Evolutionary conservation across 1,140 invertebrate genomes (phyloP), one percentile per base, ranked within the genome.

Genomic region (Brachionus paranguensis): DNA sequence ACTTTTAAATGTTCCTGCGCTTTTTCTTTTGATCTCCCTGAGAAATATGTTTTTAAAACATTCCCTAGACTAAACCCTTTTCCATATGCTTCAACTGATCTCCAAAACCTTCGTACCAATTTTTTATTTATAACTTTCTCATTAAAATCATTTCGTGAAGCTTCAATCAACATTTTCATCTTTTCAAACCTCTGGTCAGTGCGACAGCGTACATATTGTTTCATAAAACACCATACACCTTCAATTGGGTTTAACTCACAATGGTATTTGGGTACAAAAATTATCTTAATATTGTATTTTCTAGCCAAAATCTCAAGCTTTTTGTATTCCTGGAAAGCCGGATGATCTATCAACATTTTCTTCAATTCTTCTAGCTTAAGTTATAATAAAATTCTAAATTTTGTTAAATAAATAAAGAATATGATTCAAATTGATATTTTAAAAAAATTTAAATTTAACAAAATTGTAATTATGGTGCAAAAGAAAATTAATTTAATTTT

Each of bases 161-260:
- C n/a, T n/a, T 70, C 29, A 17, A 70, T 70, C n/a, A 70, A 70
- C 8, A 8, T 70, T 41, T 70, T 70, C 33, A 70, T 70, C 14
- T 33, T 17, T n/a, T 70, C 33, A 70, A 70, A 70, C n/a, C n/a
- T 70, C 37, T 70, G 68, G n/a, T 70, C 37, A n/a, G 68, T 70
- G 4, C 29, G n/a, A 37, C n/a, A n/a, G 11, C 68, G 27, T n/a
- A 70, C 33, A 41, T 70, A 37, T 70, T 70, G 68, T 70, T 70
- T 70, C n/a, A 37, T 12, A 70, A 14, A 70, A 41, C 68, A 70
- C 68, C 27, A 53, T 53, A 53, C 1, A 17, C 50, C 50, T 53
- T 53, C 50, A 53, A 53, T 53, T 17, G n/a, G 50, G 50, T 53
- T 53, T 53, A 53, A 17, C n/a, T 53, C 50, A 17, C 50, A 53